phyloP scores from a whole-genome alignment of 2,113 vertebrate species.

The Salminus brasiliensis region DNA sequence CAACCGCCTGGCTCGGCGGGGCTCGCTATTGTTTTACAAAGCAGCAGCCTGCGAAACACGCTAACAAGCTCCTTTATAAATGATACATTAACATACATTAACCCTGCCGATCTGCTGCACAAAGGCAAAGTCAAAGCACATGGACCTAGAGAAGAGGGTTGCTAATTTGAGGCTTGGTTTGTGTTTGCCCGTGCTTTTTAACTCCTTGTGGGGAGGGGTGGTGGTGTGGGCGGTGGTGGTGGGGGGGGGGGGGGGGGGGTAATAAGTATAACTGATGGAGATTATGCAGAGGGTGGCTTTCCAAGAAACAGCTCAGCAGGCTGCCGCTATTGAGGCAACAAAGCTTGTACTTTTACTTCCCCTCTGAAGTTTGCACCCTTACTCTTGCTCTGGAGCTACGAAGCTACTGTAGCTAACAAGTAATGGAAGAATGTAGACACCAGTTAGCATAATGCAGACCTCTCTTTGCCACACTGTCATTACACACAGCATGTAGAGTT shows the following conservation, averaged over 20 bases:
- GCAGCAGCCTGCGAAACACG: constrained; percentile 74
- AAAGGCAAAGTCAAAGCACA: constrained; percentile 33
- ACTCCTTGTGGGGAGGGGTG: neutral
- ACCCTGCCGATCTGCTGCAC: constrained; percentile 35
- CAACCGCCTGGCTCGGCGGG: constrained; percentile 71
- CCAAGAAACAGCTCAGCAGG: neutral
- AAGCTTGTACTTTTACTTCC: neutral
- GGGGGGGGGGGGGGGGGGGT: constrained; percentile 21
- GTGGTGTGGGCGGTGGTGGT: neutral
- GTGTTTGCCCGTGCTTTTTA: constrained; percentile 5
- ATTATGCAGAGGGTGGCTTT: constrained; percentile 11
- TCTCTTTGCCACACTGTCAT: too few species aligned
- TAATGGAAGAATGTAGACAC: too few species aligned
- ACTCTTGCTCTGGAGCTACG: neutral
- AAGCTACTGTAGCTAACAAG: neutral
- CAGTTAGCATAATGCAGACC: too few species aligned
- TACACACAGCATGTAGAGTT: too few species aligned
- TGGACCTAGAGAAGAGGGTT: constrained; percentile 29
- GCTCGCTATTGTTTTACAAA: constrained; percentile 82
- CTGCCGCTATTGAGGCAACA: neutral
- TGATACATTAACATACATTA: constrained; percentile 77
- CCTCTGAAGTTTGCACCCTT: neutral
- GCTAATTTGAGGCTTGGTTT: constrained; percentile 50
- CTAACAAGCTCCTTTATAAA: constrained; percentile 85
- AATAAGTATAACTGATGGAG: constrained; percentile 50